Percentiles rank a stretch among this genome's conserved stretches.
Conservation (phyloP, 2,113 vertebrate species). For the Phrynosoma blainvillii region DNA sequence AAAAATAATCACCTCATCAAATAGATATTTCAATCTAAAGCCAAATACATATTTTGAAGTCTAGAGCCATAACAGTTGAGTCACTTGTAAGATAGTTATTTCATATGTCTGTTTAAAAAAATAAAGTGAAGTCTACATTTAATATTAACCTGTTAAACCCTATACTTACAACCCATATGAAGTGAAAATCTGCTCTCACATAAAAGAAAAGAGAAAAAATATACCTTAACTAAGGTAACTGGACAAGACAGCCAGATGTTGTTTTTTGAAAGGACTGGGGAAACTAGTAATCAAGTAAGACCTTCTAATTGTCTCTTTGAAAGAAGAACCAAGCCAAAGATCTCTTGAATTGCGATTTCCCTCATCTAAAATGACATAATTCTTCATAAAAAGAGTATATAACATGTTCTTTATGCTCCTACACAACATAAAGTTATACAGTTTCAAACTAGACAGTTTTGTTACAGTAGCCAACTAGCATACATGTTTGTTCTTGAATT, state of each 20-base stretch:
- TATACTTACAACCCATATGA: not conserved
- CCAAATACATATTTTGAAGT: slow-evolving; percentile 4
- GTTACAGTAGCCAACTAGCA: not conserved
- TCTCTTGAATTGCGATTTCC: not conserved
- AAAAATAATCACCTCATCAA: rapidly evolving
- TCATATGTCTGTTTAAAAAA: not conserved
- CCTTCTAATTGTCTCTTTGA: not conserved
- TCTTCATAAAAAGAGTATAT: not conserved
- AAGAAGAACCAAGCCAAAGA: not conserved
- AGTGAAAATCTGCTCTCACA: not conserved
- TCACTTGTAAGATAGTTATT: not conserved
- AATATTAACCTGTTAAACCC: not conserved
- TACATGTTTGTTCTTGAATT: not conserved
- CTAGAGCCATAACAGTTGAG: slow-evolving; percentile 22
- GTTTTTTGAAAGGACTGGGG: not conserved
- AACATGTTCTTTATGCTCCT: not conserved
- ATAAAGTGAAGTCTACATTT: too few species aligned
- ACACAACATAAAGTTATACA: not conserved
- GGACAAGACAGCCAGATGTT: not conserved
- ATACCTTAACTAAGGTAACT: not conserved
- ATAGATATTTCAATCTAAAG: slow-evolving; percentile 28
- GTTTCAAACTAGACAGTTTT: not conserved
- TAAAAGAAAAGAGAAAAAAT: not conserved
- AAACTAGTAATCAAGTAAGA: not conserved
- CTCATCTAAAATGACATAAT: not conserved